phyloP scores from a whole-genome alignment of 2,888 invertebrate species.

The Synergus umbraculus region DNA sequence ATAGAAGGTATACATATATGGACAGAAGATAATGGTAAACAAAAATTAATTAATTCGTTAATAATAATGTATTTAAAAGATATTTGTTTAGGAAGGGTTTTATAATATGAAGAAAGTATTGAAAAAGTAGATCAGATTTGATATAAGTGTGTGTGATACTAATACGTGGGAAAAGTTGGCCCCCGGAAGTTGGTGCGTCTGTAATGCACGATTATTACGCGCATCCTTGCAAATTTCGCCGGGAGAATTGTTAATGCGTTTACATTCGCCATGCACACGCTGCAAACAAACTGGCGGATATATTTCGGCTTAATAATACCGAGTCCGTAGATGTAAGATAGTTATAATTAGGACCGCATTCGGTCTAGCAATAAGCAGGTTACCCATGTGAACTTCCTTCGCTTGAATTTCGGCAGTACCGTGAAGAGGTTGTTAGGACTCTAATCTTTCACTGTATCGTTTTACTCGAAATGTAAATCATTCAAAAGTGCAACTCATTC shows the following conservation, averaged over 20 bases:
- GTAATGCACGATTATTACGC: slow-evolving; percentile 73
- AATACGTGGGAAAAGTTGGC: slow-evolving; percentile 48
- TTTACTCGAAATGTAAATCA: background rate
- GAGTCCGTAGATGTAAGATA: slow-evolving; percentile 74
- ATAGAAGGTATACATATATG: too few species aligned
- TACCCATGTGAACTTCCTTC: slow-evolving; percentile 75
- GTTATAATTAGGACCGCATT: slow-evolving; percentile 75
- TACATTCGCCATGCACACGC: slow-evolving; percentile 59
- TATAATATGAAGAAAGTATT: background rate
- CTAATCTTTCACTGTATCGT: slow-evolving; percentile 10
- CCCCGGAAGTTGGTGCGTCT: slow-evolving; percentile 70
- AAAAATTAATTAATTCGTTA: too few species aligned
- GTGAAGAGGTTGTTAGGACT: slow-evolving; percentile 55
- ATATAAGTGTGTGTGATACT: slow-evolving; percentile 4
- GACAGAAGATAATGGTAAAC: too few species aligned
- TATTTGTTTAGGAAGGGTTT: background rate
- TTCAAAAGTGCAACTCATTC: background rate
- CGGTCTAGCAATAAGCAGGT: slow-evolving; percentile 68
- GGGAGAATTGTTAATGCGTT: slow-evolving; percentile 65
- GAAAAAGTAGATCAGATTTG: slow-evolving; percentile 5
- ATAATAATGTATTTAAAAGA: background rate
- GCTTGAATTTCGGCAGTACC: slow-evolving; percentile 65
- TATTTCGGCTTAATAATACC: slow-evolving; percentile 71
- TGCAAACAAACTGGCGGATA: slow-evolving; percentile 64
- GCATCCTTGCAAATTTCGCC: slow-evolving; percentile 74